These are phyloP conservation scores for Cosmia trapezina DNA, from an alignment of 2,888 invertebrate species.

Conservation along the genomic window DNA sequence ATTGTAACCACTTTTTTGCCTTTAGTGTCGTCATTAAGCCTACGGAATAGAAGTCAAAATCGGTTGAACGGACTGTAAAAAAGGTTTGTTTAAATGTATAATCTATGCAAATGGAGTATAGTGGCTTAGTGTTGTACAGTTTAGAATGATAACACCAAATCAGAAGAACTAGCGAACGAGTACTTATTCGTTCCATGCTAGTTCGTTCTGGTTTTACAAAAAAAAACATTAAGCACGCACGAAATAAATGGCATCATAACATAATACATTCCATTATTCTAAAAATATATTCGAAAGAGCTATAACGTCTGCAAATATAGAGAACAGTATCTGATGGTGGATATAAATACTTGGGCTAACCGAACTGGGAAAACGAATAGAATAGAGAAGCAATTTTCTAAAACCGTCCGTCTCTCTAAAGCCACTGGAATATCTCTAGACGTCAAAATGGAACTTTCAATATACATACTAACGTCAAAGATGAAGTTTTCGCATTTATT, in stretches of 20 bases:
- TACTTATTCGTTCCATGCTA: neutral
- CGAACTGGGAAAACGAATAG: constrained; percentile 31
- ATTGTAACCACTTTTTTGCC: no score
- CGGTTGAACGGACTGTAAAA: no score
- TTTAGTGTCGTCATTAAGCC: no score
- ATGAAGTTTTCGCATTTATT: constrained; percentile 36
- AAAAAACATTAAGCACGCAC: neutral
- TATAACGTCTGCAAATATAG: constrained; percentile 43
- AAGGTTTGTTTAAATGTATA: no score
- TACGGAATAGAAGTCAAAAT: no score
- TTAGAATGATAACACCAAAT: neutral
- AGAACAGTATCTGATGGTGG: constrained; percentile 32
- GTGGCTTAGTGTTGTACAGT: no score
- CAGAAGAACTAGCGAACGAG: neutral
- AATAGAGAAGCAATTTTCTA: constrained; percentile 47
- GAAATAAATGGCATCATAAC: constrained; percentile 1
- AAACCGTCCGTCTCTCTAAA: constrained; percentile 36
- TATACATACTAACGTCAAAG: constrained; percentile 37
- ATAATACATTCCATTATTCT: constrained; percentile 23
- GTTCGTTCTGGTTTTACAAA: neutral
- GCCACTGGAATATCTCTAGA: constrained; percentile 41
- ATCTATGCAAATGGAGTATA: no score
- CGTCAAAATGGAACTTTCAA: constrained; percentile 43
- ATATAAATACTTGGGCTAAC: constrained; percentile 51
- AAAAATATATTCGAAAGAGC: constrained; percentile 26